These are phyloP conservation scores for Tetheella fluctuosa DNA, from an alignment of 2,888 invertebrate species.

Conservation along the genomic window DNA sequence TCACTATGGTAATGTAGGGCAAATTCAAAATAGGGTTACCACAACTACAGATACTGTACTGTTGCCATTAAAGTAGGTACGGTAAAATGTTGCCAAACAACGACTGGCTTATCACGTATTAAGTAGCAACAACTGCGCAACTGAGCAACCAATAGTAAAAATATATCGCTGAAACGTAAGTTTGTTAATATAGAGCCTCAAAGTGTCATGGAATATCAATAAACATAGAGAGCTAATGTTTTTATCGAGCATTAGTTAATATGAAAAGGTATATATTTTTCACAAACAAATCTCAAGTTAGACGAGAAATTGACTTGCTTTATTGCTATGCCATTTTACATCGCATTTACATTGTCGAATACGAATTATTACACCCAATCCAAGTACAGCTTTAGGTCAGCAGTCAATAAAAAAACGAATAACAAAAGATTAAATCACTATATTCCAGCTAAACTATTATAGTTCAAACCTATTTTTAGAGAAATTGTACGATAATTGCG, in stretches of 20 bases:
- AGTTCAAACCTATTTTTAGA: background rate
- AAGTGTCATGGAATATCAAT: too few relatives aligned
- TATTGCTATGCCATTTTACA: background rate
- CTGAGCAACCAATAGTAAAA: background rate
- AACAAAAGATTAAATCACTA: background rate
- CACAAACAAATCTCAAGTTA: too few relatives aligned
- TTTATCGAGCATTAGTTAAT: too few relatives aligned
- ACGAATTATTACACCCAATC: background rate
- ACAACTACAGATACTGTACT: background rate
- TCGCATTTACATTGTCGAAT: background rate
- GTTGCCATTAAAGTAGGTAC: conserved; percentile 2
- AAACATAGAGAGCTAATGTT: too few relatives aligned
- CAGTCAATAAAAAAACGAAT: background rate
- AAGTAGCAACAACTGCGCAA: conserved; percentile 6
- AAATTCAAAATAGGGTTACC: conserved; percentile 2
- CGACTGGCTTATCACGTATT: conserved; percentile 4
- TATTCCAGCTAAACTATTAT: background rate
- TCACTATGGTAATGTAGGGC: conserved; percentile 4
- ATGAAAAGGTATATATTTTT: too few relatives aligned
- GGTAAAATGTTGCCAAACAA: conserved; percentile 6
- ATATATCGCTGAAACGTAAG: background rate
- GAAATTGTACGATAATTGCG: background rate
- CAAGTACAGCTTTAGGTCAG: background rate
- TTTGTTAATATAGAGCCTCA: background rate
- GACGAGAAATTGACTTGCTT: background rate